Percentiles rank a stretch among this genome's conserved stretches.
phyloP scores from a whole-genome alignment of 1,140 invertebrate species.

The Chironomus tepperi region DNA sequence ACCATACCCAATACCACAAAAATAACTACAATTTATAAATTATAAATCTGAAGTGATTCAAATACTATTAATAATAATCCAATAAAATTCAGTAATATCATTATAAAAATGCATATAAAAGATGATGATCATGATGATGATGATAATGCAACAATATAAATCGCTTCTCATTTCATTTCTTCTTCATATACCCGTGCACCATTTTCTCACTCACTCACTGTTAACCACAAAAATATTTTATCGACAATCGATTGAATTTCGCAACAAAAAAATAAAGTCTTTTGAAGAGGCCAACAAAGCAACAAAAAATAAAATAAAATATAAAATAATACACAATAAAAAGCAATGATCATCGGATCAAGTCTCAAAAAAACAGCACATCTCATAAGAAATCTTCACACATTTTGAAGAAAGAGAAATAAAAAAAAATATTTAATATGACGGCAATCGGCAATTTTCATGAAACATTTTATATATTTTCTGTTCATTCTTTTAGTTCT shows the following conservation, averaged over 20 bases:
- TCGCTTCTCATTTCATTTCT: neutral
- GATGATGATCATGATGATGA: neutral
- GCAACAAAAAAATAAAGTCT: neutral
- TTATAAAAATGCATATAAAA: neutral
- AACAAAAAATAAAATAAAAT: no score
- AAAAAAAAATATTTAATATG: constrained; percentile 8
- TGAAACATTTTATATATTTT: neutral
- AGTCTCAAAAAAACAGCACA: neutral
- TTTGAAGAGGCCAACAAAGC: neutral
- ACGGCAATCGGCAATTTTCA: constrained; percentile 11
- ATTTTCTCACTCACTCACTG: no score
- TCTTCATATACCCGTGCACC: neutral
- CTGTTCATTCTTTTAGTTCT: neutral
- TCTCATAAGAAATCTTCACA: constrained; percentile 8
- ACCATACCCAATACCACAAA: no score
- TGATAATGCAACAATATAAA: constrained; percentile 2
- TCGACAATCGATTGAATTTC: neutral
- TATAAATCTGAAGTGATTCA: neutral
- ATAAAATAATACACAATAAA: no score
- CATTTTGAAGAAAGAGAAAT: neutral
- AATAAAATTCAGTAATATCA: neutral
- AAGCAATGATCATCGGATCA: neutral
- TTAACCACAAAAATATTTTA: neutral
- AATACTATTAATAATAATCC: neutral
- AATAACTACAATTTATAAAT: neutral